phyloP scores from a whole-genome alignment of 2,888 invertebrate genomes.

The Mongoloraphidia duomilia region DNA sequence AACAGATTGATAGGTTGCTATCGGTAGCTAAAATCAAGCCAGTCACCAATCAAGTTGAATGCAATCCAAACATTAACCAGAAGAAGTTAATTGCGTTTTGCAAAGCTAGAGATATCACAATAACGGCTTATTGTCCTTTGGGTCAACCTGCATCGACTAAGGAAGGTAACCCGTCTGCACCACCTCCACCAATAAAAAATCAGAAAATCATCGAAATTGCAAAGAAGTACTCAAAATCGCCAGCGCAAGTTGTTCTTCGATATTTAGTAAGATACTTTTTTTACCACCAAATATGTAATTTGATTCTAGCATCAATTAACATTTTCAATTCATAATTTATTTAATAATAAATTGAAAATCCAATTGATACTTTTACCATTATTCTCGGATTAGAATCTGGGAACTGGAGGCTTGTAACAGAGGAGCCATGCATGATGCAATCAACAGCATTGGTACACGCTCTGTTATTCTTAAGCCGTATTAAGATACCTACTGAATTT shows the following conservation, averaged over 20 bases:
- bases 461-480: no score
- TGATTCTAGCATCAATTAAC: no score
- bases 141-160: conserved; percentile 38
- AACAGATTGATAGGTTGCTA: conserved; percentile 50
- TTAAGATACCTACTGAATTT: no score
- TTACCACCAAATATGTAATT: not conserved
- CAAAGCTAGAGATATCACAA: conserved; percentile 40
- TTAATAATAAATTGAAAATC: no score
- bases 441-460: no score
- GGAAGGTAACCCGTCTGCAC: conserved; percentile 29
- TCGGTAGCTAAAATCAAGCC: conserved; percentile 41
- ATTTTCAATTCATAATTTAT: no score
- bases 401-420: no score
- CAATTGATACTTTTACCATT: no score
- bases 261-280: conserved; percentile 39
- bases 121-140: conserved; percentile 63
- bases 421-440: no score
- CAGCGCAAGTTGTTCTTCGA: conserved; percentile 46
- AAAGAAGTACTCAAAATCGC: conserved; percentile 45
- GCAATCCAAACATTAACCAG: conserved; percentile 56
- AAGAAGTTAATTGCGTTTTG: conserved; percentile 53
- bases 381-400: no score
- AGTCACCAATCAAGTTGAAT: conserved; percentile 44
- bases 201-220: conserved; percentile 37
- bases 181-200: conserved; percentile 38